Evolutionary conservation across 64 coral and sea anemone species (phyloP).

Genomic region (Anthopleura sola): DNA sequence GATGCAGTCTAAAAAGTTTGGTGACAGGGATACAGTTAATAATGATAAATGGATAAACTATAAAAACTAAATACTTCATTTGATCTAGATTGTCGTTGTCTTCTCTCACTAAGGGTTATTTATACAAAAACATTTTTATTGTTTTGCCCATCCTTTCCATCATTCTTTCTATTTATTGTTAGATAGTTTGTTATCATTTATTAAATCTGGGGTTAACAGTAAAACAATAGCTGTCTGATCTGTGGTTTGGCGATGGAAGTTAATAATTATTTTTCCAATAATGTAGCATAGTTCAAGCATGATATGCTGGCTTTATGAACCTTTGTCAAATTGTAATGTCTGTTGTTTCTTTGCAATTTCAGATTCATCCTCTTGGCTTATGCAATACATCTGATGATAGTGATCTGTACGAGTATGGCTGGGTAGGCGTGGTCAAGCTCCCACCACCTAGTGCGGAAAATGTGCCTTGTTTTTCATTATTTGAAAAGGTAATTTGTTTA

Average conservation of each 20-base stretch:
- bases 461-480: conserved; percentile 69
- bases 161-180: neutral
- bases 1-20: too few species aligned
- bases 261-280: neutral
- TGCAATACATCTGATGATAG: conserved; percentile 93
- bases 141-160: neutral
- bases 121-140: neutral
- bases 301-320: neutral
- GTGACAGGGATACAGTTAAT: too few species aligned
- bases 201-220: neutral
- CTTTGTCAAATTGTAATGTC: neutral
- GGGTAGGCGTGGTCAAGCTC: conserved; percentile 90
- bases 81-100: too few species aligned
- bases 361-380: conserved; percentile 90
- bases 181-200: neutral
- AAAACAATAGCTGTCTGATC: neutral
- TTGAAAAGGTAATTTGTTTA: conserved; percentile 81
- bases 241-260: neutral
- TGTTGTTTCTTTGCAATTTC: neutral
- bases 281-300: neutral
- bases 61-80: too few species aligned
- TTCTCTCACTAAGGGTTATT: too few species aligned
- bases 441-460: conserved; percentile 52
- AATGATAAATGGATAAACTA: too few species aligned
- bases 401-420: conserved; percentile 85